These are phyloP conservation scores for Heliconius hermathena DNA, from an alignment of 1,140 invertebrate species.

Conservation along the genomic window DNA sequence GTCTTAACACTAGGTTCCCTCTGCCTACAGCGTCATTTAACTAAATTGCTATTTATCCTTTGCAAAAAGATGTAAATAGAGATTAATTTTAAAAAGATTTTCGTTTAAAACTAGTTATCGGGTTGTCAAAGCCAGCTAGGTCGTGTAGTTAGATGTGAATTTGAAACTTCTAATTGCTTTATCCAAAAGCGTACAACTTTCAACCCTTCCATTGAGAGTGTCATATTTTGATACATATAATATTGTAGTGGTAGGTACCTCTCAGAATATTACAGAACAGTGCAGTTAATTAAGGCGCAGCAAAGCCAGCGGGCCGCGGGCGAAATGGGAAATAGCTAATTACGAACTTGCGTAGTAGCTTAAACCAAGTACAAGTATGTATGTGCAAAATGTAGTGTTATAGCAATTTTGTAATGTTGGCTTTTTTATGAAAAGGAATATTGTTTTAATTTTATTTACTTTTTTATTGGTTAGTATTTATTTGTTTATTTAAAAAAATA, in stretches of 20 bases:
- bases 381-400: neutral
- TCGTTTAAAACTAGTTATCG: neutral
- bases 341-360: slow-evolving; percentile 72
- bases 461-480: no score
- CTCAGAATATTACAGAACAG: slow-evolving; percentile 47
- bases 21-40: no score
- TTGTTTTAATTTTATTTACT: no score
- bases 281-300: slow-evolving; percentile 69
- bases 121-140: neutral
- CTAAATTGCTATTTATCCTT: no score
- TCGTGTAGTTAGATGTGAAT: slow-evolving; percentile 1
- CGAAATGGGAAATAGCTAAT: slow-evolving; percentile 77
- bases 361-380: slow-evolving; percentile 44
- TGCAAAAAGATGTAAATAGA: neutral
- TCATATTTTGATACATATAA: slow-evolving; percentile 29
- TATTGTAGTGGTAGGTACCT: slow-evolving; percentile 25
- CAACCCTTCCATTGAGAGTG: slow-evolving; percentile 23
- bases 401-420: neutral
- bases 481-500: no score
- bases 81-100: neutral
- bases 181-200: slow-evolving; percentile 10
- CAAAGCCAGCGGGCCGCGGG: slow-evolving; percentile 58
- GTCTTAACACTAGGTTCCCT: no score
- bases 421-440: neutral
- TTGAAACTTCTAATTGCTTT: slow-evolving; percentile 8